Base-by-base conservation (phyloP, 2,888 invertebrate species). In the Epicampocera succincta region DNA sequence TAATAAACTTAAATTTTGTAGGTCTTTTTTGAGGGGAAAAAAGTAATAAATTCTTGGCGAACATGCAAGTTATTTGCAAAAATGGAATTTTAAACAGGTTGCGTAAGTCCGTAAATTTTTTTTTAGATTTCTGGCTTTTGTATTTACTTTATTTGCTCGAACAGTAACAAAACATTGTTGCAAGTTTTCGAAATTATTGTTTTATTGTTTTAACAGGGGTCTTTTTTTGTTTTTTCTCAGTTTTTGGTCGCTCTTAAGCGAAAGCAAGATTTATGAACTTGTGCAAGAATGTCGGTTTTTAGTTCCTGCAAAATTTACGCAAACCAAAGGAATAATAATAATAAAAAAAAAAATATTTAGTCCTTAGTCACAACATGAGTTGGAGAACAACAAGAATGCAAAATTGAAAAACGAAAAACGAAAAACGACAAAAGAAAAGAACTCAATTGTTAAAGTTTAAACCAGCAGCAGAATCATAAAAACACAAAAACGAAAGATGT, bases 201-300 rank as follows among this genome's bases (percentile, higher is more conserved):
- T 71, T 65, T 63, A 48, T 48, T 56, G n/a, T 52, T 56, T 68
- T 42, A 33, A 33, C 33, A 33, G 3, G 12, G 13, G 25, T 42
- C 50, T 42, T 13, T 38, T 9, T 3, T 1, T 11, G 8, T 4
- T 21, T 56, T 17, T 69, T 60, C 44, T 56, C 58, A 48, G 19
- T 12, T 33, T n/a, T 2, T 2, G 2, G 46, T 8, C 19, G 72
- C 66, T 63, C 68, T 61, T n/a, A 13, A 76, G 52, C 44, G 42
- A 69, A 33, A 69, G 17, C 61, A 76, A 76, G 76, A 76, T 76
- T 76, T 69, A 76, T 76, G 68, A 69, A 76, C 68, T 76, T 76
- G 33, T 76, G 44, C 68, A 58, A 33, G 56, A 56, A 46, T 65
- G 38, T 65, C 65, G 46, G 56, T 74, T 12, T 13, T 63, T 46